Evolutionary conservation across 2,113 vertebrate species (phyloP).

Genomic region (Okapia johnstoni): DNA sequence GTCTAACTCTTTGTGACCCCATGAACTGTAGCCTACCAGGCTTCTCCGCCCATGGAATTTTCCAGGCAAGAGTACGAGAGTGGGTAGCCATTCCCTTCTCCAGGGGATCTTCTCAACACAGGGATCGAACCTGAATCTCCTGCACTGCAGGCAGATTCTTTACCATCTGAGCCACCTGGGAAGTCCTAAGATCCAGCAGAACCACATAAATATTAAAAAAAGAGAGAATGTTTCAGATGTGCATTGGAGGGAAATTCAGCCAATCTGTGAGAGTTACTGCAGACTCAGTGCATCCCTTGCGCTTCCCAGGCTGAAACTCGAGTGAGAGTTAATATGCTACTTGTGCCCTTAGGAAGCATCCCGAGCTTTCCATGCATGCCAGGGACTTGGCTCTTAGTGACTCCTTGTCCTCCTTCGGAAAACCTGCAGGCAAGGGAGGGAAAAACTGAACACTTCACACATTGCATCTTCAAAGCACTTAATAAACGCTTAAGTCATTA

Average conservation of each 20-base stretch:
- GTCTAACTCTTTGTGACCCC: background rate
- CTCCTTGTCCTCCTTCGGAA: background rate
- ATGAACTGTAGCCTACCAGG: background rate
- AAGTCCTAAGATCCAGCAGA: background rate
- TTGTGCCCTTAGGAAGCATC: background rate
- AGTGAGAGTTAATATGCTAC: background rate
- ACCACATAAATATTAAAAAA: background rate
- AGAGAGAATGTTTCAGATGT: background rate
- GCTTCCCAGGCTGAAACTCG: background rate
- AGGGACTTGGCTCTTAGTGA: background rate
- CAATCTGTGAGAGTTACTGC: background rate
- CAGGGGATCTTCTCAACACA: background rate
- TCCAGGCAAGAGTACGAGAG: background rate
- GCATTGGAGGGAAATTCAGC: background rate
- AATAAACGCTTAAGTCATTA: constrained; percentile 61
- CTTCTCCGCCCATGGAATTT: background rate
- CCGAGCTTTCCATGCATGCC: background rate
- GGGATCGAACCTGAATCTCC: background rate
- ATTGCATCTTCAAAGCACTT: constrained; percentile 65
- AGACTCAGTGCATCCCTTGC: background rate
- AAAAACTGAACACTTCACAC: constrained; percentile 58
- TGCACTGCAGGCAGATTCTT: background rate
- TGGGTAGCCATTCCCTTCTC: background rate
- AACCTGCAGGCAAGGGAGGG: constrained; percentile 55
- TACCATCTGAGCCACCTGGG: background rate